Percentiles rank a stretch among this genome's conserved stretches.
phyloP scores from a whole-genome alignment of 2,113 vertebrate species.

The Nothocercus julius region DNA sequence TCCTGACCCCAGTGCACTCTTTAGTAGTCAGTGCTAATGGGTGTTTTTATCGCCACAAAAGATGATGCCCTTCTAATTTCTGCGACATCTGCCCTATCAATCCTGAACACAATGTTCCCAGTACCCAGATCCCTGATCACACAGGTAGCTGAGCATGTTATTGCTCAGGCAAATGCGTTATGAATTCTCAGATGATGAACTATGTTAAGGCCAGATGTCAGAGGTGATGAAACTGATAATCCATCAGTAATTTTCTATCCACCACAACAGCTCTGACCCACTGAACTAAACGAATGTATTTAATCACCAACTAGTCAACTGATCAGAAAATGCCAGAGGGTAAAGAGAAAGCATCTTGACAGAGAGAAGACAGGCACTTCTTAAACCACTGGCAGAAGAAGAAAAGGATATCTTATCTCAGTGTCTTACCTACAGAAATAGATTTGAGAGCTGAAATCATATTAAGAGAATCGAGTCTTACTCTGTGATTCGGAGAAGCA shows the following conservation, averaged over 20 bases:
- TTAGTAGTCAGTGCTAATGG: not conserved
- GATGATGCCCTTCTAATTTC: conserved; percentile 17
- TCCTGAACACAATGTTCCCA: conserved; percentile 22
- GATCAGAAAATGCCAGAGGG: conserved; percentile 64
- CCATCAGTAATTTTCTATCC: conserved; percentile 82
- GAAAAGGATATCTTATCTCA: not conserved
- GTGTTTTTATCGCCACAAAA: not conserved
- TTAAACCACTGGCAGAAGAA: conserved; percentile 43
- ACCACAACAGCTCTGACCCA: conserved; percentile 79
- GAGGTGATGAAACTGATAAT: conserved; percentile 79
- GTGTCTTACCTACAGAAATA: not conserved
- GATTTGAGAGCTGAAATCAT: not conserved
- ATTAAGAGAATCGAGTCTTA: not conserved
- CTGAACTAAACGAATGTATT: conserved; percentile 82
- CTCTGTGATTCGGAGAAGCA: not conserved
- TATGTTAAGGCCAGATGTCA: conserved; percentile 70
- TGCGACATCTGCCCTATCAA: conserved; percentile 29
- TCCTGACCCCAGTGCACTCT: not conserved
- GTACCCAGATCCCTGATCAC: conserved; percentile 52
- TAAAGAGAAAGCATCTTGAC: conserved; percentile 48
- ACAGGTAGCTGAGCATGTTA: conserved; percentile 77
- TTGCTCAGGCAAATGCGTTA: conserved; percentile 63
- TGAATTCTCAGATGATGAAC: conserved; percentile 75
- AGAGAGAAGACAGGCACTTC: conserved; percentile 54
- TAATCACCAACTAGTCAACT: conserved; percentile 75